A percentile compares a stretch with the other conserved stretches of the same genome.
phyloP scores from a whole-genome alignment of 1,140 invertebrate genomes.

The Trichogramma pretiosum region DNA sequence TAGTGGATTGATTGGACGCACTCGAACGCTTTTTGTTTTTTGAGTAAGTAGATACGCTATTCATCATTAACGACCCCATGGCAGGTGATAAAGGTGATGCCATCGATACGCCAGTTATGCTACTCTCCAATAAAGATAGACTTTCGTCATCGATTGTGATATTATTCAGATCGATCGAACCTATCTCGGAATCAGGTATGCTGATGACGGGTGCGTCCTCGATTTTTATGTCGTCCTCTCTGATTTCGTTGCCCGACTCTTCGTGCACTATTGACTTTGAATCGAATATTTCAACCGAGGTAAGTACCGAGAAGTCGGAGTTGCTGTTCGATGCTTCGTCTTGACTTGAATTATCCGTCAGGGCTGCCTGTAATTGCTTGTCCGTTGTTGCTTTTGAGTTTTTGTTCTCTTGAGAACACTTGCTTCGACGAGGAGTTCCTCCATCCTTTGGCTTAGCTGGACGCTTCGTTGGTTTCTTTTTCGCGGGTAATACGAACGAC shows the following conservation, averaged over 20 bases:
- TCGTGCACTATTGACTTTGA: too few relatives aligned
- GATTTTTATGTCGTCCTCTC: constrained; percentile 30
- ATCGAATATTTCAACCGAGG: too few relatives aligned
- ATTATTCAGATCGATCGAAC: background rate
- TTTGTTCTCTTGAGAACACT: too few relatives aligned
- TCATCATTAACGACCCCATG: constrained; percentile 38
- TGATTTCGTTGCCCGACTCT: too few relatives aligned
- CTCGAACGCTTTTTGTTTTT: constrained; percentile 35
- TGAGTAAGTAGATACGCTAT: constrained; percentile 39
- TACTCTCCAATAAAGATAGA: constrained; percentile 31
- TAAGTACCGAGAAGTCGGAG: constrained; percentile 35
- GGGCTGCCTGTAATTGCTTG: constrained; percentile 26
- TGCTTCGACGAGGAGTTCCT: constrained; percentile 29
- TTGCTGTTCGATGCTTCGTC: constrained; percentile 38
- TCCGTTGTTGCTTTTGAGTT: constrained; percentile 27
- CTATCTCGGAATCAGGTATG: constrained; percentile 34
- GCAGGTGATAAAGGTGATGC: constrained; percentile 39
- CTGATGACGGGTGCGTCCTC: constrained; percentile 35
- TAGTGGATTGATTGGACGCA: constrained; percentile 3
- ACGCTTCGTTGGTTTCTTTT: constrained; percentile 29
- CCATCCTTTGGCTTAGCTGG: constrained; percentile 24
- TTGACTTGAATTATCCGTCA: constrained; percentile 35
- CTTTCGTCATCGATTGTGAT: constrained; percentile 25
- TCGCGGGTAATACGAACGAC: too few relatives aligned
- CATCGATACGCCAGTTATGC: constrained; percentile 36